Evolutionary conservation across 64 coral and sea anemone genomes (phyloP), one percentile per base, ranked within the genome.

Genomic region (Montipora efflorescens): DNA sequence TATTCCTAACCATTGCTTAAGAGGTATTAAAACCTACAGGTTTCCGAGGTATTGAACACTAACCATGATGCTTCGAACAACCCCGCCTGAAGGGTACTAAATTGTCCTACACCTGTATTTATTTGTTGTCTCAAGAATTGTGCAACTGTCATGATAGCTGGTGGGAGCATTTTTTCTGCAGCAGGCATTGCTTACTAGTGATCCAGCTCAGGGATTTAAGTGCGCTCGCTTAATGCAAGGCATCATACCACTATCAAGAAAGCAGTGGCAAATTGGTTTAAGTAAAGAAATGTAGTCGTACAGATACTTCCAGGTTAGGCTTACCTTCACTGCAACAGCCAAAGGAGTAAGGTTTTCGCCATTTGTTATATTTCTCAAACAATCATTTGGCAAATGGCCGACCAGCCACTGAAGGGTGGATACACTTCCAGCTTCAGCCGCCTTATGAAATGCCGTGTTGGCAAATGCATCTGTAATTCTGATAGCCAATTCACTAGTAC

Each of bases 391-490:
- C 0, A 90, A 48, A 25, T 78, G 77, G 22, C 58, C 82, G 4
- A 95, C 93, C 13, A 98, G 84, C 96, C 96, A 98, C 84, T 92
- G 88, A 61, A 98, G 78, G 77, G 89, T 95, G 4, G 70, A 72
- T 4, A 98, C 69, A 13, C 79, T 84, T 46, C 93, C 96, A 73
- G 74, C 66, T 49, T 95, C 64, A 23, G 96, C 93, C 7, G 96
- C 90, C 88, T 84, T 98, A 44, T 98, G 96, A 1, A 98, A 8
- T 4, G 96, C 90, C 15, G 96, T 98, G 72, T 95, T 92, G 5
- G 93, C 96, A 21, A 22, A 19, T 43, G 79, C 50, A 62, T 98
- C 96, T 72, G 80, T 59, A 25, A 90, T 53, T 48, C 78, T 80
- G 75, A 98, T 71, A 14, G 91, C 23, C 48, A 90, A 89, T 59